Evolutionary conservation across 2,113 vertebrate species (phyloP).

Genomic region (Salminus brasiliensis): DNA sequence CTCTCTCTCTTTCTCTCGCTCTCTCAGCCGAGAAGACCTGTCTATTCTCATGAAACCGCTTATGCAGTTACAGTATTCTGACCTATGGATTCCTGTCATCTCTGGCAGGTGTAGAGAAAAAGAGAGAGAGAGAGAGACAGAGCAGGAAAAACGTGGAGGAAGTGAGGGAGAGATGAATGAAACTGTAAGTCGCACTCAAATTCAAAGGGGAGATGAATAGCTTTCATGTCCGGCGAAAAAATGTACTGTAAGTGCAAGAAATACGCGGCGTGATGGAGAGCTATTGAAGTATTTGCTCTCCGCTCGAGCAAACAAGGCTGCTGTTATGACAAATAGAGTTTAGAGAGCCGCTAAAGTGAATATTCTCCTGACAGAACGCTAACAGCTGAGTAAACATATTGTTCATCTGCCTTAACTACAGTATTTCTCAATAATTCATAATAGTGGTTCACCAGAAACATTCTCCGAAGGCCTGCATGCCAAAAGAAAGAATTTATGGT

Average conservation of each 20-base stretch:
- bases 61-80: constrained; percentile 43
- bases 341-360: constrained; percentile 39
- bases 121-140: constrained; percentile 29
- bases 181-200: constrained; percentile 27
- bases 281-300: constrained; percentile 31
- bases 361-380: constrained; percentile 36
- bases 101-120: constrained; percentile 38
- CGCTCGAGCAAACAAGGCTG: constrained; percentile 31
- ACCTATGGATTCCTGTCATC: constrained; percentile 48
- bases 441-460: neutral
- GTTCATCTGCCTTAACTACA: neutral
- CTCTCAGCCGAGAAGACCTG: constrained; percentile 13
- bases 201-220: constrained; percentile 25
- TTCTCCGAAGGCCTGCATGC: neutral
- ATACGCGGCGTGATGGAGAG: constrained; percentile 20
- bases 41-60: constrained; percentile 28
- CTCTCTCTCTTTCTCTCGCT: neutral
- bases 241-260: constrained; percentile 21
- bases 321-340: constrained; percentile 32
- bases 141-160: neutral
- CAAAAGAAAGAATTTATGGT: neutral
- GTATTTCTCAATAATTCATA: constrained; percentile 12
- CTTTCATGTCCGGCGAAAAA: constrained; percentile 36
- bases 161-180: constrained; percentile 13
- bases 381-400: constrained; percentile 37